Percentiles rank a stretch among this genome's conserved stretches.
These are phyloP conservation scores for Megastigmus dorsalis DNA, from an alignment of 2,888 invertebrate species.

Conservation along the genomic window DNA sequence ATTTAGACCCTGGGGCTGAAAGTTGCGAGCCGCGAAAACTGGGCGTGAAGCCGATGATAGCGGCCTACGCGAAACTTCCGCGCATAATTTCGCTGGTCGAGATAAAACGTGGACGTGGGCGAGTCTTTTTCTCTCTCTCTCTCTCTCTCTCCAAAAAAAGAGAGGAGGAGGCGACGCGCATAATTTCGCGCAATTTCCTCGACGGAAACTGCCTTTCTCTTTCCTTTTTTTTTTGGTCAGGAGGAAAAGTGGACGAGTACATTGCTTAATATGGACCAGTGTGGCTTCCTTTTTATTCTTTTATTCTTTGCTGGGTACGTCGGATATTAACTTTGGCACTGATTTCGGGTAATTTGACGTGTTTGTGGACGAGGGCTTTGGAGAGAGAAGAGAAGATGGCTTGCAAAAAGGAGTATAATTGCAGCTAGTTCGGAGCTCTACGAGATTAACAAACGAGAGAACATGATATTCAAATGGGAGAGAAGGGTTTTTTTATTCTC, in stretches of 20 bases:
- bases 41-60: conserved; percentile 14
- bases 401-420: conserved; percentile 2
- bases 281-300: not conserved
- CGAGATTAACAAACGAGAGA: conserved; percentile 1
- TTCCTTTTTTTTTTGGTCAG: not conserved
- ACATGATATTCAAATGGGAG: not conserved
- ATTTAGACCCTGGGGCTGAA: not conserved
- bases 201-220: not conserved
- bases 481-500: not conserved
- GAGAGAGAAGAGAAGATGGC: not conserved
- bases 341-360: conserved; percentile 9
- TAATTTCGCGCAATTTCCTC: conserved; percentile 20
- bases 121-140: too few species aligned
- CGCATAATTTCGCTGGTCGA: conserved; percentile 11
- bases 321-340: conserved; percentile 6
- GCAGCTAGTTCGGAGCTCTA: conserved; percentile 6
- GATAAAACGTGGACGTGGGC: conserved; percentile 4
- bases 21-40: not conserved
- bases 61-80: conserved; percentile 25
- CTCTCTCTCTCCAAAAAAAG: too few species aligned
- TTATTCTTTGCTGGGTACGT: not conserved
- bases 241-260: not conserved
- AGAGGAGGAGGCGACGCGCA: not conserved
- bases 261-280: not conserved
- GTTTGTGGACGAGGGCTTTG: not conserved